Conservation (phyloP, 2,888 invertebrate species). For the Carterocephalus palaemon region DNA sequence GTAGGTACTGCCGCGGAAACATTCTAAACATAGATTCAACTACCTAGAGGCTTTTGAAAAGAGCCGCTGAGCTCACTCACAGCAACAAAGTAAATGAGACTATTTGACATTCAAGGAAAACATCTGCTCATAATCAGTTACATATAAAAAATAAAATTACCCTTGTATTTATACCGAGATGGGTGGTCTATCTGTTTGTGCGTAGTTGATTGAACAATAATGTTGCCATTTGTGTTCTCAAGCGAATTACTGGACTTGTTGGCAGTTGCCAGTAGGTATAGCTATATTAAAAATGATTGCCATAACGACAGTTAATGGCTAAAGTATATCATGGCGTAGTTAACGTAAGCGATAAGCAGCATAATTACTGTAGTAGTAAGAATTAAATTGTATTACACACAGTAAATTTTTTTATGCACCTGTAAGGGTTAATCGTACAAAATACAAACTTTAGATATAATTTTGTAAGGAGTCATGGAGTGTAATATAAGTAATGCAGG, state of each 20-base stretch:
- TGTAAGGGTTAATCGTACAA: no score
- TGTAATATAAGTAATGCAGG: no score
- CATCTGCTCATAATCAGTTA: conserved; percentile 43
- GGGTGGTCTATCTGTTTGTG: conserved; percentile 19
- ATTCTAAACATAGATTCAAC: no score
- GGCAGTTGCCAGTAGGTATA: conserved; percentile 17
- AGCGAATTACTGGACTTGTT: neutral
- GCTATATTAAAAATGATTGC: conserved; percentile 12
- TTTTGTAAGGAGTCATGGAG: no score
- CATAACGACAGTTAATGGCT: neutral
- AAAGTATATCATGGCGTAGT: conserved; percentile 3
- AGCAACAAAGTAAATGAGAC: no score
- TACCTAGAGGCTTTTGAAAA: no score
- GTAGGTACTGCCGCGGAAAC: no score
- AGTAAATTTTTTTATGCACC: no score
- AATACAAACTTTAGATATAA: no score
- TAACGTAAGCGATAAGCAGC: neutral
- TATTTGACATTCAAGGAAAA: conserved; percentile 35
- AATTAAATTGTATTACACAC: neutral
- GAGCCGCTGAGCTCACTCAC: no score
- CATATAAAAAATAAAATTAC: conserved; percentile 15
- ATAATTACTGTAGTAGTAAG: no score
- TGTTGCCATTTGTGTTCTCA: conserved; percentile 8
- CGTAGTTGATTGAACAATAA: conserved; percentile 22
- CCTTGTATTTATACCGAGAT: conserved; percentile 17